phyloP scores from a whole-genome alignment of 1,140 invertebrate genomes.

The Cotesia typhae region DNA sequence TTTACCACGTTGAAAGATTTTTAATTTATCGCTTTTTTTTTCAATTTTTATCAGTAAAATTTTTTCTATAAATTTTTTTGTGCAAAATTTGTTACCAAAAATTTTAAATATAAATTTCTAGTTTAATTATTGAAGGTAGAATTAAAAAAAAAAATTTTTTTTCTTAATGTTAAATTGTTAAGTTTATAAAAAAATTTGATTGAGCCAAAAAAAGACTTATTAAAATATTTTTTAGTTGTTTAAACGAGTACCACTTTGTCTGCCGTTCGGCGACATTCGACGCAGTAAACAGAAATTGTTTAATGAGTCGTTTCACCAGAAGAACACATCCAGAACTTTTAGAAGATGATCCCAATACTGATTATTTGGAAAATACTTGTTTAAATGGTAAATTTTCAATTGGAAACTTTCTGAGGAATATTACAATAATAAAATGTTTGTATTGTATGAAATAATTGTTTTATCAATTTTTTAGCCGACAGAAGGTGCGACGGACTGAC shows the following conservation, averaged over 20 bases:
- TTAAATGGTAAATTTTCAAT: slow-evolving; percentile 73
- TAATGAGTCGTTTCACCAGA: slow-evolving; percentile 81
- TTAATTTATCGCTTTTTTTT: background rate
- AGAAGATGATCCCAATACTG: slow-evolving; percentile 84
- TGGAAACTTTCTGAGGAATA: background rate
- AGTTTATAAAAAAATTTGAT: no score
- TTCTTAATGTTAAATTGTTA: no score
- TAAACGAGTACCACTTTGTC: slow-evolving; percentile 87
- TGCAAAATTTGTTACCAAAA: no score
- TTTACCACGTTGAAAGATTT: no score
- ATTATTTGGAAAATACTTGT: slow-evolving; percentile 92
- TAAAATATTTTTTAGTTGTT: slow-evolving; percentile 68
- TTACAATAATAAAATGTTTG: slow-evolving; percentile 8
- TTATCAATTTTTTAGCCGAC: slow-evolving; percentile 69
- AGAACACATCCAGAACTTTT: slow-evolving; percentile 84
- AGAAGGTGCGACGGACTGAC: slow-evolving; percentile 84
- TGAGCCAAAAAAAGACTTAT: background rate
- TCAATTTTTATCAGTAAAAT: background rate
- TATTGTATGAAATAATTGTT: background rate
- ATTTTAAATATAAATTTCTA: no score
- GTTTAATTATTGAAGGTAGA: no score
- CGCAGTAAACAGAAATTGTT: slow-evolving; percentile 77
- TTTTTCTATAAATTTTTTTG: no score
- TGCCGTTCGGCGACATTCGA: slow-evolving; percentile 88
- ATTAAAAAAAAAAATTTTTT: no score